Conservation (phyloP, 2,113 vertebrate species). For the Sylvicapra grimmia region DNA sequence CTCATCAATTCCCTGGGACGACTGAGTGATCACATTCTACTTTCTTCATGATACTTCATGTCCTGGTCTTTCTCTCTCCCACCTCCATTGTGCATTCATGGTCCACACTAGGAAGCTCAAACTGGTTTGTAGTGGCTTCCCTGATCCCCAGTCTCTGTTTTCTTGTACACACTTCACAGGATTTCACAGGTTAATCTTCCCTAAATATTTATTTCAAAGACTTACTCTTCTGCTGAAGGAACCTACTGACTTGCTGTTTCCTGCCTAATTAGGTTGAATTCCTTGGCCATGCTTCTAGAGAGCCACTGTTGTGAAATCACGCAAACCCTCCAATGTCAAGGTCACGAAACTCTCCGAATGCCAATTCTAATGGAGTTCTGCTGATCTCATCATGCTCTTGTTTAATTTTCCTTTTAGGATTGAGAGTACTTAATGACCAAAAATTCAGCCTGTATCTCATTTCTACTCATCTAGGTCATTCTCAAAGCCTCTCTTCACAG, state of each 20-base stretch:
- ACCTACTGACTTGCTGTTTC: neutral
- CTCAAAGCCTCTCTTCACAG: neutral
- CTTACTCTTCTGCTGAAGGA: neutral
- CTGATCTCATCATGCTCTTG: neutral
- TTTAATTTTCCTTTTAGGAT: conserved; percentile 15
- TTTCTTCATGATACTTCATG: neutral
- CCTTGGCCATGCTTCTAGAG: neutral
- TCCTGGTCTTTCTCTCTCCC: neutral
- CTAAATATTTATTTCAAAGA: neutral
- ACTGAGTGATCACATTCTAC: neutral
- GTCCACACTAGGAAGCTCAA: neutral
- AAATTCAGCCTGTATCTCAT: neutral
- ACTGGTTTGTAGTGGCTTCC: neutral
- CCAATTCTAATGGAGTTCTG: neutral
- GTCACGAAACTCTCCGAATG: neutral
- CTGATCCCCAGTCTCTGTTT: neutral
- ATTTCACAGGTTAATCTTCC: neutral
- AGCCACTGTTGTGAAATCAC: neutral
- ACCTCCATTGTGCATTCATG: neutral
- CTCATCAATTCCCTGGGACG: neutral
- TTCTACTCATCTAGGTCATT: neutral
- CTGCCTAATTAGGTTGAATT: neutral
- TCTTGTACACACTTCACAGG: neutral
- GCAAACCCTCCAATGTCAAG: neutral
- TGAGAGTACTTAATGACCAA: neutral